These are phyloP conservation scores for Gymnoscopelus braueri DNA, from an alignment of 2,797 vertebrate species.

Conservation along the genomic window DNA sequence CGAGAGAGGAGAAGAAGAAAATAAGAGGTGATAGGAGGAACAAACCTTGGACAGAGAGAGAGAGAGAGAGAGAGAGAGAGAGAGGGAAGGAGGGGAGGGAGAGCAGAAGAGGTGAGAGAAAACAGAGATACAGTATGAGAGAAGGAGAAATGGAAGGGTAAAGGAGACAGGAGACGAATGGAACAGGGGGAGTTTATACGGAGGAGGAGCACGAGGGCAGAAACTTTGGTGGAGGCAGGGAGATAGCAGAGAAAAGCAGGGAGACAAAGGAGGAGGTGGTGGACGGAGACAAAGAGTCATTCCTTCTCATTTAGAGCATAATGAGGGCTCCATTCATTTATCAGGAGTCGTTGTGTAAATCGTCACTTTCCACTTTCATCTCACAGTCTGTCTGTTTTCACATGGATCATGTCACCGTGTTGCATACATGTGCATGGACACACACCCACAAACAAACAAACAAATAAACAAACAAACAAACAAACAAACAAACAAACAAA, in stretches of 20 bases:
- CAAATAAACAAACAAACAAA: conserved; percentile 7
- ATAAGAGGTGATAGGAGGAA: neutral
- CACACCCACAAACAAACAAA: neutral
- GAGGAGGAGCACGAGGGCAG: conserved; percentile 7
- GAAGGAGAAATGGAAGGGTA: neutral
- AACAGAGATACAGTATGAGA: neutral
- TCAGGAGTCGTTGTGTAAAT: conserved; percentile 58
- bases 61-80: no score
- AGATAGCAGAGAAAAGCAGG: conserved; percentile 33
- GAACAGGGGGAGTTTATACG: neutral
- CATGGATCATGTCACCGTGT: conserved; percentile 68
- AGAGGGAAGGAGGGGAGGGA: no score
- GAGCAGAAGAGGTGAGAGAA: conserved; percentile 3
- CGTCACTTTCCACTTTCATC: conserved; percentile 57
- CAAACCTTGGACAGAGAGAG: no score
- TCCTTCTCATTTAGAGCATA: conserved; percentile 61
- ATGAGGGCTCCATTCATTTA: conserved; percentile 61
- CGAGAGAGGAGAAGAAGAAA: neutral
- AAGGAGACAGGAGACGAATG: conserved; percentile 11
- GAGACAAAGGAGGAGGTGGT: conserved; percentile 9
- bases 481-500: conserved; percentile 29
- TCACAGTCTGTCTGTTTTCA: conserved; percentile 50
- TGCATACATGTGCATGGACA: conserved; percentile 32
- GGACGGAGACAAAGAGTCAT: conserved; percentile 25
- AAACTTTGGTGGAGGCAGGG: conserved; percentile 58